Percentiles rank a stretch among this genome's conserved stretches.
phyloP scores from a whole-genome alignment of 2,113 vertebrate species.

The Barbus barbus region DNA sequence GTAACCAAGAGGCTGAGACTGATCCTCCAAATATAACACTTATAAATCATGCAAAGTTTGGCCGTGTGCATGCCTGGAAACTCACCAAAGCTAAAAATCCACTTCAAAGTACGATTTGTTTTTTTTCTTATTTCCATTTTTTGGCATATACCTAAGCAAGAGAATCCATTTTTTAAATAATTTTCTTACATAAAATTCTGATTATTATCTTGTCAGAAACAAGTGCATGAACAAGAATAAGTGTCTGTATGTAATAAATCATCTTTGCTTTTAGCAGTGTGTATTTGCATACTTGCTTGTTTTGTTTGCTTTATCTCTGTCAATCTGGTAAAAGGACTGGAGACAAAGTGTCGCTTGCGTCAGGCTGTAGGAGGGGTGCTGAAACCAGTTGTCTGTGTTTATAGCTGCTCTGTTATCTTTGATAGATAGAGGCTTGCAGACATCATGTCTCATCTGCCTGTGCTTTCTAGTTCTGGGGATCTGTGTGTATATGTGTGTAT shows the following conservation, averaged over 20 bases:
- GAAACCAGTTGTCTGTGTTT: conserved; percentile 41
- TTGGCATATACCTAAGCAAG: not conserved
- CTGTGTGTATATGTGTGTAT: conserved; percentile 10
- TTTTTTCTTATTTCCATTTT: not conserved
- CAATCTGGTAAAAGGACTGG: conserved; percentile 51
- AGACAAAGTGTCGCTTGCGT: conserved; percentile 59
- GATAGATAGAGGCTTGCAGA: conserved; percentile 55
- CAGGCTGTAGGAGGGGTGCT: conserved; percentile 28
- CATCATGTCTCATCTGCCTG: conserved; percentile 49
- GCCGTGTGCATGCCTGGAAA: not conserved
- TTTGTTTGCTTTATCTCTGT: conserved; percentile 45
- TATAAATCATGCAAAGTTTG: not conserved
- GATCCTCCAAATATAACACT: not conserved
- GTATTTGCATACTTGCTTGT: conserved; percentile 38
- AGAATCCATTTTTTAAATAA: not conserved
- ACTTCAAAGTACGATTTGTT: not conserved
- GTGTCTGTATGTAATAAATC: not conserved
- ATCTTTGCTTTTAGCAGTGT: conserved; percentile 14
- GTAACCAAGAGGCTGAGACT: not conserved
- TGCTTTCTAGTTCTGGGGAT: conserved; percentile 21
- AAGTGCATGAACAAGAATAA: not conserved
- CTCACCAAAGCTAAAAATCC: not conserved
- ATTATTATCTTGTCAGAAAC: conserved; percentile 15
- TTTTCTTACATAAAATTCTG: not conserved
- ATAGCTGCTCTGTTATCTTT: conserved; percentile 47